Evolutionary conservation across 1,140 invertebrate species (phyloP).

Genomic region (Dermatophagoides farinae): DNA sequence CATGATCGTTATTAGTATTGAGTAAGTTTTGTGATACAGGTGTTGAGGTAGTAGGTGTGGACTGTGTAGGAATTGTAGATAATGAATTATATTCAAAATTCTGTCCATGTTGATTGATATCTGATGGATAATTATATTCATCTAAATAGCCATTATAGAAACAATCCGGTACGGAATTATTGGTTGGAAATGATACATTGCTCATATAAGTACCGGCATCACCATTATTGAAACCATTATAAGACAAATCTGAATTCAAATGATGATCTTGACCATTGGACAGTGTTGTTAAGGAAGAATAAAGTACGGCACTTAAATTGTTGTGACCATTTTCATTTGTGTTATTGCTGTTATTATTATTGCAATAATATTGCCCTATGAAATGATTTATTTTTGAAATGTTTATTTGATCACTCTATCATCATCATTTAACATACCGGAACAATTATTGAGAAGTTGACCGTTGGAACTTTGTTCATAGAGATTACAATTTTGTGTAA

Average conservation of each 20-base stretch:
- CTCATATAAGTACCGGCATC: constrained; percentile 10
- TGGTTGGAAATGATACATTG: constrained; percentile 7
- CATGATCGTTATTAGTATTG: background rate
- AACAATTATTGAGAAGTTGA: background rate
- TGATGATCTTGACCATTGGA: constrained; percentile 28
- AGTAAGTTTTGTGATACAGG: background rate
- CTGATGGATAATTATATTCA: constrained; percentile 5
- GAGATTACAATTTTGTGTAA: no score
- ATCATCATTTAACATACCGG: background rate
- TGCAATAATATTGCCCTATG: background rate
- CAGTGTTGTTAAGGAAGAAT: constrained; percentile 49
- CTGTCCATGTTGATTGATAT: background rate
- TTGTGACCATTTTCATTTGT: background rate
- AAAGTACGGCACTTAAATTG: constrained; percentile 45
- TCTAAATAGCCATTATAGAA: constrained; percentile 15
- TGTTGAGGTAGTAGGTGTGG: background rate
- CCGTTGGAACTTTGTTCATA: background rate
- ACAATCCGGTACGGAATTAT: constrained; percentile 9
- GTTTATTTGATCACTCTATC: background rate
- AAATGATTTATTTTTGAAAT: background rate
- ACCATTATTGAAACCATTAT: constrained; percentile 30
- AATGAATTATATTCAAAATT: background rate
- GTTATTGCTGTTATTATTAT: background rate
- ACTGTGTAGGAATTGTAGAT: background rate
- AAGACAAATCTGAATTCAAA: constrained; percentile 16